Evolutionary conservation across 2,797 vertebrate genomes (phyloP), one percentile per base, ranked within the genome.

Genomic region (Coranthus polyacanthus): DNA sequence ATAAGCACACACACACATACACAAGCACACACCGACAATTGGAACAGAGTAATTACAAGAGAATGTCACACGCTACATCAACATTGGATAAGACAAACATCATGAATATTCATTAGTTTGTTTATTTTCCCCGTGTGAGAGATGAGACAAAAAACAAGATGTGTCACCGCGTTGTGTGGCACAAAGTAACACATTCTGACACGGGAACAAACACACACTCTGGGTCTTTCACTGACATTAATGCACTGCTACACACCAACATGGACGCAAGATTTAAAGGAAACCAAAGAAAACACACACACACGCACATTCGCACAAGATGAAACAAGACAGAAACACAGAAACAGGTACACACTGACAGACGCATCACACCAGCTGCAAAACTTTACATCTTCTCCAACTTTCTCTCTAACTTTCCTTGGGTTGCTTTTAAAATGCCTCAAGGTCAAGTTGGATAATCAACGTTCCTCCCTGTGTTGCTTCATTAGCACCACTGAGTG

Each of bases 391-490:
- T 65, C 47, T 56, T 59, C 37, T 42, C 12, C 24, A 77, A 81
- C 69, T 82, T 79, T 83, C 50, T 60, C 47, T 36, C 7, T 9
- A 76, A 87, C 82, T 86, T 80, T 79, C 50, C 17, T 17, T 53
- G 45, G 72, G 61, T 77, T 82, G 49, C 52, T 69, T 69, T 60
- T 29, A 78, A 82, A 84, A 9, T 41, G 59, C 78, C 86, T 87
- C 81, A 89, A 90, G 89, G 91, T 91, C 82, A 88, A 58, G 69
- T 60, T 10, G 60, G 80, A 86, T 90, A 87, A 90, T 88, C 75
- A 84, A 64, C 84, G 60, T 57, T 68, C 55, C 75, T 84, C 74
- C 65, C 76, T 10, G 72, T 52, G 78, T 75, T 74, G 80, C 81
- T 82, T 88, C 86, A 89, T 89, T 87, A 88, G 89, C 86, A 47